phyloP scores from a whole-genome alignment of 2,113 vertebrate genomes.

The Eolophus roseicapilla region DNA sequence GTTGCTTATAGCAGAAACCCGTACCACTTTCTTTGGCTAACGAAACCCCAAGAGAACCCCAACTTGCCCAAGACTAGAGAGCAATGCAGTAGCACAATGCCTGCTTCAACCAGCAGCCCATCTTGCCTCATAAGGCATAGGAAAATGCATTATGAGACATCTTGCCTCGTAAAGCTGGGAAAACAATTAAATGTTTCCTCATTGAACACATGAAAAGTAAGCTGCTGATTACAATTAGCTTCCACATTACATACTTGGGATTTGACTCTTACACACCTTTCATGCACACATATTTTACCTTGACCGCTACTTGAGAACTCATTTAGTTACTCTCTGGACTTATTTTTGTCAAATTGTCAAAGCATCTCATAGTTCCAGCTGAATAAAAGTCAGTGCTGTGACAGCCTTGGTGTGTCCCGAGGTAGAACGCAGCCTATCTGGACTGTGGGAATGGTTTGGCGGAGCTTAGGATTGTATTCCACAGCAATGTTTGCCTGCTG shows the following conservation, averaged over 20 bases:
- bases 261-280: background rate
- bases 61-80: background rate
- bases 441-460: slow-evolving; percentile 12
- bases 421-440: background rate
- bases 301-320: background rate
- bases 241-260: background rate
- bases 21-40: background rate
- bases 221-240: background rate
- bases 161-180: background rate
- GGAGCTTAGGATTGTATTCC: background rate
- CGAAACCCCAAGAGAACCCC: background rate
- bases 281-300: background rate
- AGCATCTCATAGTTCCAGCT: background rate
- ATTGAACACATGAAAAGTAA: background rate
- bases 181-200: background rate
- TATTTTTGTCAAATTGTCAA: slow-evolving; percentile 4
- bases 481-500: background rate
- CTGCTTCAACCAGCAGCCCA: background rate
- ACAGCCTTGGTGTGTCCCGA: background rate
- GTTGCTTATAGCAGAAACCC: background rate
- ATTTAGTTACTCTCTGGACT: slow-evolving; percentile 17
- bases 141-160: background rate
- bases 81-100: background rate
- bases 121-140: background rate
- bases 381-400: slow-evolving; percentile 24